Conservation (phyloP, 2,113 vertebrate genomes). For the Sigmodon hispidus region DNA sequence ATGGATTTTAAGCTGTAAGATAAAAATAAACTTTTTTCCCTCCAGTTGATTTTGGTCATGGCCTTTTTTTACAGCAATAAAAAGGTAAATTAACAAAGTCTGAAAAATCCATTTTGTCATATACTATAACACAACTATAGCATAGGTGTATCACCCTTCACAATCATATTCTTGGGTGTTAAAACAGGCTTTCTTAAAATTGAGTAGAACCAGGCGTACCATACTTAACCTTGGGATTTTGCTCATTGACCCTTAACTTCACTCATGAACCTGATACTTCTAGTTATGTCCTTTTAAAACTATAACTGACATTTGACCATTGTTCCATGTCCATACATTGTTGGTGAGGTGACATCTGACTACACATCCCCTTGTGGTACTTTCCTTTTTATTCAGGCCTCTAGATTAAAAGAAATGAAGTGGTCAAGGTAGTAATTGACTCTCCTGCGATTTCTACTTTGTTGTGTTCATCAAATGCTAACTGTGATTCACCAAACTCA, state of each 20-base stretch:
- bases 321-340: background rate
- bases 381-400: background rate
- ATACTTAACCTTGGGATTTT: background rate
- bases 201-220: background rate
- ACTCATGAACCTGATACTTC: background rate
- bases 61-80: background rate
- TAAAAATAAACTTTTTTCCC: background rate
- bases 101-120: background rate
- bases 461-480: background rate
- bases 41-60: background rate
- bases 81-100: background rate
- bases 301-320: background rate
- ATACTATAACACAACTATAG: background rate
- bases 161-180: background rate
- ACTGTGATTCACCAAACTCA: background rate
- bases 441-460: background rate
- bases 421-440: background rate
- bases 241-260: background rate
- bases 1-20: background rate
- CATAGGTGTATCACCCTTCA: too few relatives aligned
- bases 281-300: background rate
- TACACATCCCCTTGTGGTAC: background rate
- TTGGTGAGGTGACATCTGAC: background rate
- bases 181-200: background rate
- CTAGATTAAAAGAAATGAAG: background rate